phyloP scores from a whole-genome alignment of 2,797 vertebrate genomes.

The Psittacula derbiana region DNA sequence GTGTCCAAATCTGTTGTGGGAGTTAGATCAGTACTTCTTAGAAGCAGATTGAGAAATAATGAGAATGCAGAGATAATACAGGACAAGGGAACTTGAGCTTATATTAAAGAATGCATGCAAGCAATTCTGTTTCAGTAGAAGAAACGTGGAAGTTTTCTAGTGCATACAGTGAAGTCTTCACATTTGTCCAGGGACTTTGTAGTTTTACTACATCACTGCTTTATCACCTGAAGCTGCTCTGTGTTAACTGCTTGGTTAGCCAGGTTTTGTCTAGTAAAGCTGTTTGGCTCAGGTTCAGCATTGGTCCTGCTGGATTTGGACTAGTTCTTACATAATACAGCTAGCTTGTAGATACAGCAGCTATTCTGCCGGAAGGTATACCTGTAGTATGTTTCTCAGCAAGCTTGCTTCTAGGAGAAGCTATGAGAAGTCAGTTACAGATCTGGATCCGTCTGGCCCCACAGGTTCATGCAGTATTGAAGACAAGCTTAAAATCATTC shows the following conservation, averaged over 20 bases:
- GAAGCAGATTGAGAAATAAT: background rate
- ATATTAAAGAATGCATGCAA: background rate
- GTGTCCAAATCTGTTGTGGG: background rate
- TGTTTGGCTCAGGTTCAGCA: background rate
- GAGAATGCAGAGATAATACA: background rate
- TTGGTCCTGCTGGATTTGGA: background rate
- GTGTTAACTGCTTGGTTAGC: background rate
- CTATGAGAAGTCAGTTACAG: background rate
- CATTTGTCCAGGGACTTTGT: background rate
- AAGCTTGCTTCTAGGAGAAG: background rate
- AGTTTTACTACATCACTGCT: rapidly evolving
- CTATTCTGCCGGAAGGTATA: background rate
- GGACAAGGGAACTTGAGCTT: background rate
- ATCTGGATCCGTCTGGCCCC: background rate
- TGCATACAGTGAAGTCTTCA: background rate
- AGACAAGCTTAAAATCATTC: background rate
- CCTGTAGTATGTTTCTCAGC: background rate
- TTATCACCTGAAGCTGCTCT: background rate
- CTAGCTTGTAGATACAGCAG: background rate
- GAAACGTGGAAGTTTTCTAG: background rate
- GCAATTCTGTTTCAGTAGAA: background rate
- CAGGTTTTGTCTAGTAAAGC: background rate
- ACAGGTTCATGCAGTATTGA: rapidly evolving
- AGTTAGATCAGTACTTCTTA: background rate
- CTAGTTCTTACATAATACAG: background rate